A percentile compares a stretch with the other conserved stretches of the same genome.
Conservation (phyloP, 2,113 vertebrate species). For the Antennarius striatus region DNA sequence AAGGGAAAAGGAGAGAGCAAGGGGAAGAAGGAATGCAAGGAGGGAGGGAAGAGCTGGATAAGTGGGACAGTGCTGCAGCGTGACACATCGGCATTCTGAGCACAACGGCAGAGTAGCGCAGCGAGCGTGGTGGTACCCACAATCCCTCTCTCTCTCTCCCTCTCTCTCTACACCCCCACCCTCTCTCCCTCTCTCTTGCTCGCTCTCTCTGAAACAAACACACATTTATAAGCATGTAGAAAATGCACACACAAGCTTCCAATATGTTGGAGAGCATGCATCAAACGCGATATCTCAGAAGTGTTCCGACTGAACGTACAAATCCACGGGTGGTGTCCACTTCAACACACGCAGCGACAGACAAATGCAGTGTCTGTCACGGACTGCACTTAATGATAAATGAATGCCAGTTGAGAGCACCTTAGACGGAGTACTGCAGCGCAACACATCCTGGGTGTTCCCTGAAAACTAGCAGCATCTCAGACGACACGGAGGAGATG, state of each 20-base stretch:
- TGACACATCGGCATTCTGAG: conserved; percentile 84
- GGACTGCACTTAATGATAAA: conserved; percentile 16
- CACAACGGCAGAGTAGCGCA: conserved; percentile 71
- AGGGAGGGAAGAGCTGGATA: conserved; percentile 69
- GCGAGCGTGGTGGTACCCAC: conserved; percentile 61
- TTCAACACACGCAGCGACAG: neutral
- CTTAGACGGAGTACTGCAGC: conserved; percentile 28
- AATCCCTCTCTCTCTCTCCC: conserved; percentile 16
- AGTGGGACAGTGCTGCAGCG: conserved; percentile 83
- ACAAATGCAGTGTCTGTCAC: neutral
- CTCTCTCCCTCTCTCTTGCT: neutral
- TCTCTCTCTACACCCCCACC: too few species aligned
- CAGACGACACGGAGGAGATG: conserved; percentile 8
- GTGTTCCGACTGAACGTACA: conserved; percentile 23
- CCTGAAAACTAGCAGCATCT: conserved; percentile 23
- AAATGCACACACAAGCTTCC: conserved; percentile 18
- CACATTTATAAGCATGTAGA: conserved; percentile 12
- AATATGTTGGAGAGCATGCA: conserved; percentile 22
- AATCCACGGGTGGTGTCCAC: conserved; percentile 5
- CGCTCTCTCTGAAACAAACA: conserved; percentile 10
- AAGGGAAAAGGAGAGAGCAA: conserved; percentile 7
- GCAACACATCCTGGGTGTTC: conserved; percentile 38
- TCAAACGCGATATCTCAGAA: conserved; percentile 29
- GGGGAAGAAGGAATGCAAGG: conserved; percentile 9
- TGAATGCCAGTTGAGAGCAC: conserved; percentile 9